Evolutionary conservation across 2,113 vertebrate genomes (phyloP), one percentile per base, ranked within the genome.

Genomic region (Amblyornis subalaris): DNA sequence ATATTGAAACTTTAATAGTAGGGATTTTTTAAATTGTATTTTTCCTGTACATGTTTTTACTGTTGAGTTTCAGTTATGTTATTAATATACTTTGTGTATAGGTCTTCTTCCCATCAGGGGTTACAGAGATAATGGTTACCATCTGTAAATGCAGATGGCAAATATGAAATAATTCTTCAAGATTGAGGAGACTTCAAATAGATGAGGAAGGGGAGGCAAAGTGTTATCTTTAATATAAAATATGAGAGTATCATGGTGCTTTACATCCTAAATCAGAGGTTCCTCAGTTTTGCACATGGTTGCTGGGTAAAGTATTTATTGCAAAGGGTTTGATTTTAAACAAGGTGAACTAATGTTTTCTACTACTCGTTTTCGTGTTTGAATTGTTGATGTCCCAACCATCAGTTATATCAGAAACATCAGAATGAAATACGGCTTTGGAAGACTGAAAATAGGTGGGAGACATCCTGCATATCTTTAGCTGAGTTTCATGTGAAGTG

Each of bases 111-210:
- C 57, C 35, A 53, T 58, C 38, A 69, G 24, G 33, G 47, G 51
- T 80, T 76, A 35, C 44, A 35, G 2, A 44, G 69, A 50, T 51
- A 74, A 48, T 44, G 17, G 35, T 88, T 79, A 22, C 79, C 64
- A 74, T 89, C 85, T 88, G 85, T 70, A 88, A 85, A 83, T 70
- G 35, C 90, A 93, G 69, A 77, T 93, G 64, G 55, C 36, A 86
- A 55, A 73, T 50, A 51, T 1, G 10, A 92, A 96, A 55, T 80
- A 80, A 71, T 85, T 90, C 50, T 85, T 88, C 38, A 74, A 31
- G 38, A 66, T 20, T 57, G 58, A 93, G 58, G 33, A 82, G 47
- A 8, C 28, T 80, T 90, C 60, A 74, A n/a, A 36, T 69, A 90
- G 71, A 82, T 1, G 3, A 88, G 33, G 79, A 72, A 81, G 31